Base-by-base conservation (phyloP, 2,113 vertebrate species). In the Pomatostomus ruficeps region DNA sequence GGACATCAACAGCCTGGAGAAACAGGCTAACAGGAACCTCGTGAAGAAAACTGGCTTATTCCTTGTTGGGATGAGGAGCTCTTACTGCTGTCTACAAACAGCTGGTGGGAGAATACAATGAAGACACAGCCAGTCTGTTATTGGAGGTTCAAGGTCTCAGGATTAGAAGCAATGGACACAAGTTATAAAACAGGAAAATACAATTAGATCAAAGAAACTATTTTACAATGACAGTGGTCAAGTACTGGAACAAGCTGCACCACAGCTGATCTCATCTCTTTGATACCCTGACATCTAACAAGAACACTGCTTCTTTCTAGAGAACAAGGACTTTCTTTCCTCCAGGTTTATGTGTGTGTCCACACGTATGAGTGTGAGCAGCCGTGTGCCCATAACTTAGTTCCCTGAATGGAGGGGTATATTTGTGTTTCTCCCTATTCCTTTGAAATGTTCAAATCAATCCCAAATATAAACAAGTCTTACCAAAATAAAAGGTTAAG, bases 341-440 rank as follows among this genome's bases (percentile, higher is more conserved):
- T 80, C 28, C 73, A 61, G 36, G 14, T 46, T 48, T 63, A 55
- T 1, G 0, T 6, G 2, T 6, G 19, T 4, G 22, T 25, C 58
- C 61, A 23, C 42, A 36, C 0, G 0, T 48, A 49, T 10, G 11
- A 46, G 15, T 6, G 7, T 23, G 7, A 5, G 1, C 40, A 67
- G 26, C 42, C 2, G 9, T 0, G 6, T 9, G 11, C 9, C 38
- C 7, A 2, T 29, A 58, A 63, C 68, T 48, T n/a, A 70, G 25
- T 24, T 40, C 24, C 62, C 22, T 8, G 6, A 55, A 29, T 3
- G 4, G 3, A 75, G 10, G 6, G 65, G 3, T 28, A 11, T 33
- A 51, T 65, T 68, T 65, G 49, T 75, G 52, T 14, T 35, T 40
- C 17, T 65, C 40, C 26, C 38, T 31, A n/a, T 26, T 33, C 26